Evolutionary conservation across 2,888 invertebrate species (phyloP).

Genomic region (Eulithis testata): DNA sequence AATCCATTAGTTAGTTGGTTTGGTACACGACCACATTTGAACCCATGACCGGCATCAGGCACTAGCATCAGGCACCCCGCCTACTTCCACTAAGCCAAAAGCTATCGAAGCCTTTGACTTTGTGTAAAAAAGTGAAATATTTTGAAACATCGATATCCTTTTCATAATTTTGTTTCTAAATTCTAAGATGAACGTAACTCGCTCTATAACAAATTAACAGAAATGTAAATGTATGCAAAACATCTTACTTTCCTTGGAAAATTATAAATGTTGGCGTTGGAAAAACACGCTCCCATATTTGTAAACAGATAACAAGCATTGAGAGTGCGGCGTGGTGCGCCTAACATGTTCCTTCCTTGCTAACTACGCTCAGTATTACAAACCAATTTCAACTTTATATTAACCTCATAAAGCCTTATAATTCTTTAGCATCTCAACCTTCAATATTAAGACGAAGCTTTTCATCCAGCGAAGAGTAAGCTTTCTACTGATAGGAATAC

Average conservation of each 20-base stretch:
- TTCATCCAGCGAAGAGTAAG: slow-evolving; percentile 40
- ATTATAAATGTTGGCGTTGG: slow-evolving; percentile 71
- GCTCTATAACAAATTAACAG: neutral
- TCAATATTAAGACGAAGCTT: slow-evolving; percentile 12
- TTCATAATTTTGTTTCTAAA: too few relatives aligned
- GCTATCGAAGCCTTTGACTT: too few relatives aligned
- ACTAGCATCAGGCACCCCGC: too few relatives aligned
- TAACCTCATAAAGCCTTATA: slow-evolving; percentile 5
- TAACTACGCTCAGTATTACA: neutral
- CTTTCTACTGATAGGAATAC: slow-evolving; percentile 48
- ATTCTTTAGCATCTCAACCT: slow-evolving; percentile 12
- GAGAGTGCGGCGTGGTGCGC: slow-evolving; percentile 68
- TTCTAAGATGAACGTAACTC: too few relatives aligned
- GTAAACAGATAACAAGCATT: slow-evolving; percentile 78
- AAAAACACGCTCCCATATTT: slow-evolving; percentile 72
- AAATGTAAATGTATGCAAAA: slow-evolving; percentile 23
- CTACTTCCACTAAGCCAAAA: too few relatives aligned
- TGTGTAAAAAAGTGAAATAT: too few relatives aligned
- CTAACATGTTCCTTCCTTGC: slow-evolving; percentile 68
- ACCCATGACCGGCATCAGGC: too few relatives aligned
- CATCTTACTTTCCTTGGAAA: slow-evolving; percentile 64
- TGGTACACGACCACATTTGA: too few relatives aligned
- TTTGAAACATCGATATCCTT: too few relatives aligned
- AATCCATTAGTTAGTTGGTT: too few relatives aligned
- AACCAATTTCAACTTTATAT: slow-evolving; percentile 49